phyloP scores from a whole-genome alignment of 2,888 invertebrate genomes.

The Orgyia antiqua region DNA sequence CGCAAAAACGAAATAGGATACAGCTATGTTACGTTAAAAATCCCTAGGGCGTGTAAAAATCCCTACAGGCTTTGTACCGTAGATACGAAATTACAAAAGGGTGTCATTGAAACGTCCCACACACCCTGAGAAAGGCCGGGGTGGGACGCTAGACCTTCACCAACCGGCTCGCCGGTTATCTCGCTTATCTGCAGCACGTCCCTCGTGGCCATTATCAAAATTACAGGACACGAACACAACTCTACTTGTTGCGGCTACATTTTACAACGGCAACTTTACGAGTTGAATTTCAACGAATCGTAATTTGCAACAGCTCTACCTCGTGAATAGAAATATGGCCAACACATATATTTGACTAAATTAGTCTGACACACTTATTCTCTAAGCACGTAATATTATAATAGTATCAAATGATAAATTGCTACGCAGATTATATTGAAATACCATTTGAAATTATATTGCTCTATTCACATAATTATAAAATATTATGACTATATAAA shows the following conservation, averaged over 20 bases:
- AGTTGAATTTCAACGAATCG: conserved; percentile 27
- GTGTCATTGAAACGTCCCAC: conserved; percentile 15
- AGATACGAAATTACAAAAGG: no score
- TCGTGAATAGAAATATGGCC: conserved; percentile 11
- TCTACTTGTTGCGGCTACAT: conserved; percentile 32
- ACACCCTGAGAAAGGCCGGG: conserved; percentile 9
- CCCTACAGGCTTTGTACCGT: no score
- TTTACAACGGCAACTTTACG: conserved; percentile 20
- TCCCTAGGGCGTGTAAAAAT: no score
- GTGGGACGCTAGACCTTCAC: conserved; percentile 14
- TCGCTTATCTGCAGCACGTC: conserved; percentile 41
- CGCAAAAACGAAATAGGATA: no score
- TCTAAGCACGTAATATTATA: conserved; percentile 2
- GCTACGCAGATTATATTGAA: no score
- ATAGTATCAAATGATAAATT: no score
- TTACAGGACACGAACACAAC: conserved; percentile 35
- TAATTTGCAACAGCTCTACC: conserved; percentile 9
- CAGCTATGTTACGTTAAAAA: no score
- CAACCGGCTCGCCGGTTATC: conserved; percentile 30
- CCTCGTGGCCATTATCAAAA: conserved; percentile 53
- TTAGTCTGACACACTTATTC: conserved; percentile 7
- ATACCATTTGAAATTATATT: no score
- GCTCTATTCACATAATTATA: no score
- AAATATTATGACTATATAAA: no score
- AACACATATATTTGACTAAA: conserved; percentile 7